Evolutionary conservation across 2,113 vertebrate genomes (phyloP).

Genomic region (Stegastes partitus): DNA sequence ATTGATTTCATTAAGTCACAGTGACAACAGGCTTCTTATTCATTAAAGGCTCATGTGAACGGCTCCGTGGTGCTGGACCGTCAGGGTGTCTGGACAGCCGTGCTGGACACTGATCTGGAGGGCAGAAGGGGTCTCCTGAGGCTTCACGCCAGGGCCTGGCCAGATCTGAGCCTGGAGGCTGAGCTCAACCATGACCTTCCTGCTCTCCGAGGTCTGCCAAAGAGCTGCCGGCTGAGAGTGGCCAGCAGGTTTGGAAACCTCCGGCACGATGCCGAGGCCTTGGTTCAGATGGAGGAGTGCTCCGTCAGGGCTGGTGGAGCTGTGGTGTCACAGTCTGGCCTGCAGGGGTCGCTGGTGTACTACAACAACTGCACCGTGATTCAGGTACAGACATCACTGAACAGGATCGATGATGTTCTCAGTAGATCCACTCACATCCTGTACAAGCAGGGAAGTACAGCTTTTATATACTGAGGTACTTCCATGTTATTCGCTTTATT

Average conservation of each 20-base stretch:
- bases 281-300: constrained; percentile 78
- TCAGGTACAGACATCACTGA: constrained; percentile 68
- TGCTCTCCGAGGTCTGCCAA: constrained; percentile 68
- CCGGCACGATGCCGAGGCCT: constrained; percentile 57
- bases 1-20: not conserved
- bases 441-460: too few species aligned
- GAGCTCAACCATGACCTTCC: constrained; percentile 79
- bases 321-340: constrained; percentile 73
- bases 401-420: too few species aligned
- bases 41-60: constrained; percentile 71
- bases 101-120: constrained; percentile 59
- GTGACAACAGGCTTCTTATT: constrained; percentile 53
- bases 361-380: constrained; percentile 85
- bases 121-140: constrained; percentile 70
- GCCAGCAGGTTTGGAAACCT: constrained; percentile 47
- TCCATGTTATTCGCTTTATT: too few species aligned
- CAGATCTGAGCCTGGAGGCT: constrained; percentile 73
- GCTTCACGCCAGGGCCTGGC: constrained; percentile 71
- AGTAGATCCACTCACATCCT: too few species aligned
- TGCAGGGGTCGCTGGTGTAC: constrained; percentile 81
- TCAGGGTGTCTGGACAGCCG: constrained; percentile 64
- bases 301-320: constrained; percentile 72
- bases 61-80: constrained; percentile 78
- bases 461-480: too few species aligned
- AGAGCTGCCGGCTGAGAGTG: constrained; percentile 76